phyloP scores from a whole-genome alignment of 2,888 invertebrate species.

The Aporophyla nigra region DNA sequence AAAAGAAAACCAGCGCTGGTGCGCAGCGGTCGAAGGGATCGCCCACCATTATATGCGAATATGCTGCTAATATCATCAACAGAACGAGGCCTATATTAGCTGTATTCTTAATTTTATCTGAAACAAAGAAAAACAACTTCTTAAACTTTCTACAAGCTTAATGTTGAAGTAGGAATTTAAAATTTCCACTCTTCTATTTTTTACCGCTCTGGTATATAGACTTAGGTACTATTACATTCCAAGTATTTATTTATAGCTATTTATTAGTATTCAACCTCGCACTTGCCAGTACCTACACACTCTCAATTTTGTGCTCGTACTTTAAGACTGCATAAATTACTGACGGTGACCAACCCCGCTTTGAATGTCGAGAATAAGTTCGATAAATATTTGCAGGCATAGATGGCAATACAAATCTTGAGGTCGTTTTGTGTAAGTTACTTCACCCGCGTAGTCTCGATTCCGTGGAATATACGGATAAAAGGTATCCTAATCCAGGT shows the following conservation, averaged over 20 bases:
- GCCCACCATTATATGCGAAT: slow-evolving; percentile 97
- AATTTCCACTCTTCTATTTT: neutral
- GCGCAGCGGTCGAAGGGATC: slow-evolving; percentile 98
- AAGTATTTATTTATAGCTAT: slow-evolving; percentile 29
- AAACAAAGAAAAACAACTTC: slow-evolving; percentile 42
- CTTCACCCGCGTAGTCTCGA: too few species aligned
- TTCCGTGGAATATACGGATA: too few species aligned
- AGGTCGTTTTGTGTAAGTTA: neutral
- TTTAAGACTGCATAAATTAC: slow-evolving; percentile 39
- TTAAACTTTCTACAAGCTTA: slow-evolving; percentile 6
- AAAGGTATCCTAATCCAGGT: too few species aligned
- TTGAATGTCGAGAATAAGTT: slow-evolving; percentile 31
- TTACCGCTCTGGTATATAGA: neutral
- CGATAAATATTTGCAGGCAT: neutral
- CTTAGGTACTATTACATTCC: neutral
- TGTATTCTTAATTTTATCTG: slow-evolving; percentile 97
- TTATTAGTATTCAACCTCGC: slow-evolving; percentile 31
- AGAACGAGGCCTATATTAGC: slow-evolving; percentile 96
- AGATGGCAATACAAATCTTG: neutral
- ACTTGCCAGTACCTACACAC: slow-evolving; percentile 32
- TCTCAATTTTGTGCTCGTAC: slow-evolving; percentile 30
- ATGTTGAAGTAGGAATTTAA: neutral
- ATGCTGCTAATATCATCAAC: slow-evolving; percentile 97
- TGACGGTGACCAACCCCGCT: slow-evolving; percentile 26
- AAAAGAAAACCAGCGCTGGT: slow-evolving; percentile 97